Evolutionary conservation across 64 coral and sea anemone genomes (phyloP), one percentile per base, ranked within the genome.

Genomic region (Dendrophyllia cribrosa): DNA sequence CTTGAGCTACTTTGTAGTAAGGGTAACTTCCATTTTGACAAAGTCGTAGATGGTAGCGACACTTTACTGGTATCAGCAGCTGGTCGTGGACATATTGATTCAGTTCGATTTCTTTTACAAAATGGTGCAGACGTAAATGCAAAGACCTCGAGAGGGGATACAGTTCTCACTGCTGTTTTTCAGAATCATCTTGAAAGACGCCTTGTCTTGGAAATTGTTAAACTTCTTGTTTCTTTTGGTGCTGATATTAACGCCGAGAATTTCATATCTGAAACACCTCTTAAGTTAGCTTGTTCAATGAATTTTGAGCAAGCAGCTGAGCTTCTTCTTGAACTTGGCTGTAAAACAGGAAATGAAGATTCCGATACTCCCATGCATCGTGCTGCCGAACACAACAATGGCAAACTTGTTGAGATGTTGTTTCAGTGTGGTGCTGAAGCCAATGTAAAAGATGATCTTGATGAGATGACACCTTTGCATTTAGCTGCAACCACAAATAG

Each of bases 301-400:
- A 75, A 50, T 9, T 75, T 51, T 17, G 43, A 72, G 13, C 34
- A 44, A 72, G 44, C 20, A 51, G 72, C 72, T 49, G 72, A 75
- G 44, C 72, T 75, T 75, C 46, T 75, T 49, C 72, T 75, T 47
- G 72, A 75, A 51, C 72, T 49, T 7, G 72, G 46, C 19, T 75
- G 72, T 75, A 46, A 75, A 20, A 6, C 46, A 49, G n/a, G 47
- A 3, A 17, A 48, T 75, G 17, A 51, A 17, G 20, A 9, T 17
- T 19, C 14, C 20, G 45, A 19, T 48, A 48, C 72, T 51, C 72
- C 72, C 4, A 34, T 75, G 46, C 14, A 49, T 43, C 44, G 19
- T 75, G 72, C 72, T 8, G 16, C 72, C 4, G 5, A 49, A 19
- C 14, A 49, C 43, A 20, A 50, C 16, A 75, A 75, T 49, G 16